A percentile compares a stretch with the other conserved stretches of the same genome.
phyloP scores from a whole-genome alignment of 2,113 vertebrate genomes.

The Reinhardtius hippoglossoides region DNA sequence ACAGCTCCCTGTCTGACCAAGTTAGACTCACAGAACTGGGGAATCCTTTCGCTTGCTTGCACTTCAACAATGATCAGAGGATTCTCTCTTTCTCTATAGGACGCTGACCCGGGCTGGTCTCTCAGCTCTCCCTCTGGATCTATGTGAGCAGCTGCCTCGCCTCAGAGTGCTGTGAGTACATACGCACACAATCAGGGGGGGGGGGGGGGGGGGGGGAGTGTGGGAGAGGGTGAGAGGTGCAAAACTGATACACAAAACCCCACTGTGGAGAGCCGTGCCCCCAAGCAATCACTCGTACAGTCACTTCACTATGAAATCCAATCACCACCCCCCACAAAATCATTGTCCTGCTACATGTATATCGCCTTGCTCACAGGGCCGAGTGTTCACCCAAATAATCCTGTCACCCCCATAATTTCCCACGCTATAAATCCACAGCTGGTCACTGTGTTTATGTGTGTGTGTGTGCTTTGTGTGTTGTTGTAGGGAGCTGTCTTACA shows the following conservation, averaged over 20 bases:
- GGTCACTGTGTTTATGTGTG: constrained; percentile 57
- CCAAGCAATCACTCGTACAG: constrained; percentile 49
- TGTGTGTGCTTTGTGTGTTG: constrained; percentile 48
- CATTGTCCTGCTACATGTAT: constrained; percentile 37
- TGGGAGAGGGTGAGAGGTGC: constrained; percentile 23
- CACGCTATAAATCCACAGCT: constrained; percentile 66
- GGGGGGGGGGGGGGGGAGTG: not conserved
- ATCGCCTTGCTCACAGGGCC: constrained; percentile 37
- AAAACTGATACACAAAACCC: constrained; percentile 55
- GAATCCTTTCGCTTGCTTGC: constrained; percentile 61
- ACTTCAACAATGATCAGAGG: constrained; percentile 65
- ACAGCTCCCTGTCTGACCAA: constrained; percentile 55
- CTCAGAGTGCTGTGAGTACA: constrained; percentile 93
- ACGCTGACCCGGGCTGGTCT: constrained; percentile 91
- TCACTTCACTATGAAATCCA: constrained; percentile 59
- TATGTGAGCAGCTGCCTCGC: constrained; percentile 92
- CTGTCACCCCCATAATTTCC: constrained; percentile 64
- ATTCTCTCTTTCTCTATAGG: constrained; percentile 76
- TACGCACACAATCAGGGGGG: constrained; percentile 20
- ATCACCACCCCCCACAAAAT: constrained; percentile 30
- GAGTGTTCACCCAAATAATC: constrained; percentile 48
- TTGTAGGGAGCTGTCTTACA: constrained; percentile 92
- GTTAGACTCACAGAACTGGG: constrained; percentile 59
- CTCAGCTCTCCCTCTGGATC: constrained; percentile 86
- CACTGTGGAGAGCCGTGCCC: constrained; percentile 40